phyloP scores from a whole-genome alignment of 2,797 vertebrate species.

The Siniperca obscura region DNA sequence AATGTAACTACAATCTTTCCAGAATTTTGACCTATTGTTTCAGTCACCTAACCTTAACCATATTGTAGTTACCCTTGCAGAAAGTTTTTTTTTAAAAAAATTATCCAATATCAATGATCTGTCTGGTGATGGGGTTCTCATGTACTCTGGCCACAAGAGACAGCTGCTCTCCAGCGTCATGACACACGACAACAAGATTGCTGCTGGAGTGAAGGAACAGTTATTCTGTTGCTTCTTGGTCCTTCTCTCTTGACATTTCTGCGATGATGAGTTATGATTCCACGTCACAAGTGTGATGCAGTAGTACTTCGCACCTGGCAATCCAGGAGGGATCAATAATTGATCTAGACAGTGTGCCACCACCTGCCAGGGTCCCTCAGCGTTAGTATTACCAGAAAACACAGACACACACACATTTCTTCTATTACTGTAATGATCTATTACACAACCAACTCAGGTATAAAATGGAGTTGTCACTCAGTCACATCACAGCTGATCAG shows the following conservation, averaged over 20 bases:
- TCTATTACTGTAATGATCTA: slow-evolving; percentile 35
- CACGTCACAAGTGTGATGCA: slow-evolving; percentile 52
- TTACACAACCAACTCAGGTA: slow-evolving; percentile 25
- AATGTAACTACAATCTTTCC: not conserved
- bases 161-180: not conserved
- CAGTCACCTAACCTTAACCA: not conserved
- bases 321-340: slow-evolving; percentile 72
- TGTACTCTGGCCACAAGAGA: not conserved
- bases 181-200: not conserved
- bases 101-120: not conserved
- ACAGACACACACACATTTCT: not conserved
- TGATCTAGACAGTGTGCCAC: slow-evolving; percentile 66
- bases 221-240: slow-evolving; percentile 16
- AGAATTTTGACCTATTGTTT: not conserved
- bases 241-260: slow-evolving; percentile 29
- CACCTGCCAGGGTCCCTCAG: slow-evolving; percentile 54
- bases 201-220: not conserved
- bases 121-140: not conserved
- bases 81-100: not conserved
- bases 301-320: slow-evolving; percentile 63
- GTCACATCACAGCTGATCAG: slow-evolving; percentile 37
- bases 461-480: slow-evolving; percentile 50
- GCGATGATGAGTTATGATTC: slow-evolving; percentile 58
- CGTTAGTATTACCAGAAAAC: slow-evolving; percentile 24
- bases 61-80: not conserved